Evolutionary conservation across 1,140 invertebrate genomes (phyloP), one percentile per base, ranked within the genome.

Genomic region (Lepidotrigona ventralis): DNA sequence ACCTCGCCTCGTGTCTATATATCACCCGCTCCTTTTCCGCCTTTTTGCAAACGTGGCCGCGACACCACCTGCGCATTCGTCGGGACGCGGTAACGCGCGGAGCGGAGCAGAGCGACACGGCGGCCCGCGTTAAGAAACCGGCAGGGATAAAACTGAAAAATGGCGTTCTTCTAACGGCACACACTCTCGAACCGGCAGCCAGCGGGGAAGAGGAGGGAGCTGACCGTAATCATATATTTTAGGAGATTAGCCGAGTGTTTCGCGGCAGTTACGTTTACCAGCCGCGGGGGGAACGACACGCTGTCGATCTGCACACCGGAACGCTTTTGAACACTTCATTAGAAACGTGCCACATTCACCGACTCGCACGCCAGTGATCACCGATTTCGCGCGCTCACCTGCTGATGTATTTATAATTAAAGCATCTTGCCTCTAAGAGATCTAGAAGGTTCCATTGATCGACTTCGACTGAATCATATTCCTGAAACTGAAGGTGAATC

Each of bases 21-120:
- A 83, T 89, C 83, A 88, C 84, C 84, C 39, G 64, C 85, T 83
- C 79, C 83, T 88, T 88, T 88, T 85, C 76, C 83, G 75, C 72
- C 78, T 88, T 88, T 88, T 88, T 87, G 75, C 72, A 23, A 79
- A 79, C 82, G 84, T 66, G 76, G 56, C 46, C 26, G 75, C 68
- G 80, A 78, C 78, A 76, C 81, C 85, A 83, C 81, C 89, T 85
- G 80, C 85, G 85, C 81, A 77, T 69, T 82, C 77, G 75, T 39
- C 82, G 84, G 81, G 58, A 60, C 58, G 58, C 51, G 29, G 56
- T 46, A 69, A 79, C 84, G 70, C 73, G 66, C 54, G 60, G 53
- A 1, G 53, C 14, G 14, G 11, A 5, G 14, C 53, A 17, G 39
- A 70, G 76, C 84, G 70, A 17, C 69, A 60, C 54, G 60, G 60